These are phyloP conservation scores for Pantherophis guttatus DNA, from an alignment of 2,113 vertebrate genomes.

Conservation along the genomic window DNA sequence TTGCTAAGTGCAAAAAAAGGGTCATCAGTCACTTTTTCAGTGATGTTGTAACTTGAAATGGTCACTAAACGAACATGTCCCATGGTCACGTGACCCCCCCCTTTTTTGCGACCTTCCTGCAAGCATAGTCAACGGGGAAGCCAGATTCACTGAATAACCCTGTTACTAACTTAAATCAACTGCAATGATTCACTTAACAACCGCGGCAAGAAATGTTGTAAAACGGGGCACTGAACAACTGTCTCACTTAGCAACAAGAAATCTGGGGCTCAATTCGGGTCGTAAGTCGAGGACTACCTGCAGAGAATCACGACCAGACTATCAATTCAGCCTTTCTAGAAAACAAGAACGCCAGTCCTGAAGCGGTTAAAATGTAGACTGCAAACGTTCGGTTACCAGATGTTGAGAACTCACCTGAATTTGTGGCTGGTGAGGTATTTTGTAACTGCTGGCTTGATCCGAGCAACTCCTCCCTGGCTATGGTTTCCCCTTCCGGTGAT, in stretches of 20 bases:
- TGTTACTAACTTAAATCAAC: background rate
- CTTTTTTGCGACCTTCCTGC: background rate
- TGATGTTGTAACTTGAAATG: no score
- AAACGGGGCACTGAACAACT: background rate
- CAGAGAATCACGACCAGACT: background rate
- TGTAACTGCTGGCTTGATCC: conserved; percentile 91
- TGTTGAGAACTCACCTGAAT: conserved; percentile 80
- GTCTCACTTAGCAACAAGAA: background rate
- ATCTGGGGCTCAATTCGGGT: background rate
- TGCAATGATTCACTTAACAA: background rate
- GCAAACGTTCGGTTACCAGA: conserved; percentile 44
- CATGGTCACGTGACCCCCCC: no score
- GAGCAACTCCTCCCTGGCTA: conserved; percentile 94
- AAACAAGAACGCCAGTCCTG: background rate
- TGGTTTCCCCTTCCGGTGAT: conserved; percentile 98
- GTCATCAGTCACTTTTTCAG: background rate
- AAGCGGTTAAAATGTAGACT: conserved; percentile 33
- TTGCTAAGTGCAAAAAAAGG: background rate
- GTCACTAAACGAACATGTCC: background rate
- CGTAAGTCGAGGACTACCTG: background rate
- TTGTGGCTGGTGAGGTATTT: conserved; percentile 90
- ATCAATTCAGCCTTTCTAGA: background rate
- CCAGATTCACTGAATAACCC: no score
- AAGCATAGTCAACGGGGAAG: background rate
- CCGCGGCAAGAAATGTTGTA: background rate